phyloP scores from a whole-genome alignment of 2,113 vertebrate species.

The Sterrhoptilus dennistouni region DNA sequence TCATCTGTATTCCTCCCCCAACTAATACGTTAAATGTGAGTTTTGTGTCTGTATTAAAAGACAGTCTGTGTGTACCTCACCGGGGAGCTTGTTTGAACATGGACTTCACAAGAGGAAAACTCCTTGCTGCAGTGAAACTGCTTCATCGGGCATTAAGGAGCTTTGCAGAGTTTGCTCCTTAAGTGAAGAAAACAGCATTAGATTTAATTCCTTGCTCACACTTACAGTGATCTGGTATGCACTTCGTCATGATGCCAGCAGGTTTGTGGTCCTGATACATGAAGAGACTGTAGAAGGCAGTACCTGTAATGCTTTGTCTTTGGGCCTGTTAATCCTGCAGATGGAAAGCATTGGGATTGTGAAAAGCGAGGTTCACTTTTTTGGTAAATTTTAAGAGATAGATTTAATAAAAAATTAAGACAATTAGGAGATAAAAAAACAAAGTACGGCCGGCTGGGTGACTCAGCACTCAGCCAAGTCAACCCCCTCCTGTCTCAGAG shows the following conservation, averaged over 20 bases:
- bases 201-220: not conserved
- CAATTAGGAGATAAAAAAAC: no score
- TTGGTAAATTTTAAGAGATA: no score
- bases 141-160: not conserved
- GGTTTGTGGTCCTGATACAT: not conserved
- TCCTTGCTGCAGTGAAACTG: not conserved
- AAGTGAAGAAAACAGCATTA: not conserved
- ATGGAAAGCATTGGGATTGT: not conserved
- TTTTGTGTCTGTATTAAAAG: slow-evolving; percentile 54
- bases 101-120: not conserved
- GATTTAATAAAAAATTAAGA: no score
- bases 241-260: not conserved
- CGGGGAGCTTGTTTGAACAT: slow-evolving; percentile 25
- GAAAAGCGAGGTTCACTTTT: no score
- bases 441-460: no score
- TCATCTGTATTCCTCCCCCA: slow-evolving; percentile 72
- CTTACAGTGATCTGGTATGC: not conserved
- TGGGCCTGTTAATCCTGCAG: not conserved
- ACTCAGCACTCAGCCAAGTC: no score
- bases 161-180: not conserved
- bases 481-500: no score
- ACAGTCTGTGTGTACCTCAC: slow-evolving; percentile 25
- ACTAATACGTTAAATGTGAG: slow-evolving; percentile 69
- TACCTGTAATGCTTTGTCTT: not conserved
- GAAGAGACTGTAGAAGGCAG: not conserved